These are phyloP conservation scores for Pipra filicauda DNA, from an alignment of 2,113 vertebrate species.

Conservation along the genomic window DNA sequence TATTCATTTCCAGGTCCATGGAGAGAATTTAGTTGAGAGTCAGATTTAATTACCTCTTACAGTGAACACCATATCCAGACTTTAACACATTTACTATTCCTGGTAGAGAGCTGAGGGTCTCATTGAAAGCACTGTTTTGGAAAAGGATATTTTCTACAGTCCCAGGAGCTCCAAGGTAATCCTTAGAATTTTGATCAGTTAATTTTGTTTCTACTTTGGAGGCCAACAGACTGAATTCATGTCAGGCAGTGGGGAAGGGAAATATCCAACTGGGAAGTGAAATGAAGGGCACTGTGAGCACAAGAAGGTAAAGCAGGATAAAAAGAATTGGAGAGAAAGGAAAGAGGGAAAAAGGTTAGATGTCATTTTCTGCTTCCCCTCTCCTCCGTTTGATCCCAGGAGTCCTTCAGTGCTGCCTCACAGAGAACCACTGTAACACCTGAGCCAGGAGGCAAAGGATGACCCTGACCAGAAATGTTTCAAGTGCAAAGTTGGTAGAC, in stretches of 20 bases:
- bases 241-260: not conserved
- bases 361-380: not conserved
- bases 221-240: not conserved
- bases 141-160: constrained; percentile 8
- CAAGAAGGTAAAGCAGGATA: not conserved
- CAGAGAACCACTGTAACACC: not conserved
- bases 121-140: not conserved
- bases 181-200: constrained; percentile 7
- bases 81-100: not conserved
- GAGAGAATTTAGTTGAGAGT: not conserved
- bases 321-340: not conserved
- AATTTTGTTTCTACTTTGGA: constrained; percentile 15
- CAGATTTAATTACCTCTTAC: not conserved
- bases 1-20: not conserved
- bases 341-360: not conserved
- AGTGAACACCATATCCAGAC: not conserved
- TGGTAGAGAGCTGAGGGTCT: not conserved
- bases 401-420: not conserved
- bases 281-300: not conserved
- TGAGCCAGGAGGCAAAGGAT: not conserved
- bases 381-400: not conserved
- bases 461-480: not conserved
- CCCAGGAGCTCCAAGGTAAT: not conserved
- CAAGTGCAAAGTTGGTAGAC: not conserved
- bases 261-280: not conserved